phyloP scores from a whole-genome alignment of 2,888 invertebrate genomes.

The Polia nebulosa region DNA sequence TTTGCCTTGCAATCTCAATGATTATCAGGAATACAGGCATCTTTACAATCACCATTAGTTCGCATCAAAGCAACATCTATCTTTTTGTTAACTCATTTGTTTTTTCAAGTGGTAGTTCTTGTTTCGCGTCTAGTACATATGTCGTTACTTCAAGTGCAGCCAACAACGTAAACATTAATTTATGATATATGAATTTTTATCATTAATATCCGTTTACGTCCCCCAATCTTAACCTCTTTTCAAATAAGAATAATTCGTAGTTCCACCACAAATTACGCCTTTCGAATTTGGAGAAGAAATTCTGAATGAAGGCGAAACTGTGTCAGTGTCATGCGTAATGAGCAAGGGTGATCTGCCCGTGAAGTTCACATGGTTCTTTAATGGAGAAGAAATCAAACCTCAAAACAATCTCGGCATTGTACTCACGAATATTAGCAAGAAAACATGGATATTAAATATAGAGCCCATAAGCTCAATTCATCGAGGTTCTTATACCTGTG shows the following conservation, averaged over 20 bases:
- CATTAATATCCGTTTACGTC: neutral
- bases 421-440: constrained; percentile 91
- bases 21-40: constrained; percentile 90
- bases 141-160: constrained; percentile 93
- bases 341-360: constrained; percentile 96
- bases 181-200: constrained; percentile 92
- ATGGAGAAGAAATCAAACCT: constrained; percentile 87
- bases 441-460: constrained; percentile 92
- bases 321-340: constrained; percentile 94
- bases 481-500: constrained; percentile 92
- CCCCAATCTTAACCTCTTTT: neutral
- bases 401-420: constrained; percentile 91
- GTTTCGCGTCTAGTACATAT: constrained; percentile 90
- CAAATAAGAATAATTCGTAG: constrained; percentile 87
- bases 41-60: constrained; percentile 72
- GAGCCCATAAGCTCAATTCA: constrained; percentile 92
- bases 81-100: neutral
- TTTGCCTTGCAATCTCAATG: constrained; percentile 64
- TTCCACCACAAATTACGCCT: constrained; percentile 94
- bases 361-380: constrained; percentile 94
- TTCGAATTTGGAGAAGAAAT: constrained; percentile 94
- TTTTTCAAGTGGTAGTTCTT: constrained; percentile 88
- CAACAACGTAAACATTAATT: constrained; percentile 91
- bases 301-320: constrained; percentile 93
- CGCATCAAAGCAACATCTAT: constrained; percentile 70